Evolutionary conservation across 2,113 vertebrate genomes (phyloP).

Genomic region (Cryptomyrus ogoouensis): DNA sequence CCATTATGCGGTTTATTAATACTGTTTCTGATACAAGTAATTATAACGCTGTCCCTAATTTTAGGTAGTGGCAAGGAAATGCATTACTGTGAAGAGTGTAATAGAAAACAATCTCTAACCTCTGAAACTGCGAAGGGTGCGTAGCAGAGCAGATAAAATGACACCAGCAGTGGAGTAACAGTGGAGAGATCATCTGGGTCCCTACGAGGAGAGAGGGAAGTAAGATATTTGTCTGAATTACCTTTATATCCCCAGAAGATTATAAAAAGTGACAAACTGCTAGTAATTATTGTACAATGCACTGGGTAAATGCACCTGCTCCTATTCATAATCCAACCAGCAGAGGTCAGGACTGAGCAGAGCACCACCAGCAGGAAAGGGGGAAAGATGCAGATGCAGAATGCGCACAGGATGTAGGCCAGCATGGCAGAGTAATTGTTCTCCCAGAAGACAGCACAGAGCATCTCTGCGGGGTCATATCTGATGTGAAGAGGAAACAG

Average conservation of each 20-base stretch:
- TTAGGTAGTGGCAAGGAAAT: not conserved
- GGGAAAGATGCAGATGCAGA: conserved; percentile 51
- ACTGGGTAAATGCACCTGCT: conserved; percentile 37
- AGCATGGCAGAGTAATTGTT: conserved; percentile 61
- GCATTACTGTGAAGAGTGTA: not conserved
- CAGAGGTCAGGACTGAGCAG: conserved; percentile 42
- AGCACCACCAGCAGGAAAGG: conserved; percentile 50
- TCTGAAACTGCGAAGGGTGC: conserved; percentile 57
- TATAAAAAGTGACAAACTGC: not conserved
- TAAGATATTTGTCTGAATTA: not conserved
- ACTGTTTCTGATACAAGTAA: not conserved
- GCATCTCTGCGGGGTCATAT: conserved; percentile 62
- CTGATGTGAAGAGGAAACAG: conserved; percentile 31
- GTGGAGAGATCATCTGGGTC: conserved; percentile 48
- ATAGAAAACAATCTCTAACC: conserved; percentile 37
- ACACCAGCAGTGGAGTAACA: conserved; percentile 51
- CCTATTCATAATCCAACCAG: conserved; percentile 20
- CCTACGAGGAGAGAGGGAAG: conserved; percentile 28
- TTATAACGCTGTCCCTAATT: not conserved
- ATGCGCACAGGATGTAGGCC: conserved; percentile 58
- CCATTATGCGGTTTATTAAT: not conserved
- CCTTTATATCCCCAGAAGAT: not conserved
- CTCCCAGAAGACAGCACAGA: conserved; percentile 65
- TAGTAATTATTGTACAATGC: not conserved
- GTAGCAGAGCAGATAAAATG: conserved; percentile 55